Conservation (phyloP, 2,888 invertebrate species). For the Abrostola triplasia region DNA sequence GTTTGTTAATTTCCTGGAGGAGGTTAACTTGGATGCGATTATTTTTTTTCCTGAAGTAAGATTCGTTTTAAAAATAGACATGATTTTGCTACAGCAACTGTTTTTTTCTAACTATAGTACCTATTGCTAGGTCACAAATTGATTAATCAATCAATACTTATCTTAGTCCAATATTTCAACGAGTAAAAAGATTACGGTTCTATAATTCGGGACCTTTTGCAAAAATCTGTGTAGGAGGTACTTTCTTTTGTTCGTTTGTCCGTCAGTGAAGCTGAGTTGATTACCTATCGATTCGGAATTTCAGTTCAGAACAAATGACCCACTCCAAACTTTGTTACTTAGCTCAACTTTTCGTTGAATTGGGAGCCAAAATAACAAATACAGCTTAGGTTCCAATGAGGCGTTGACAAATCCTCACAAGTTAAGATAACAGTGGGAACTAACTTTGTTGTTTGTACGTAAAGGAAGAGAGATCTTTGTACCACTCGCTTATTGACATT, state of each 20-base stretch:
- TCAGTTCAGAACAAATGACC: constrained; percentile 13
- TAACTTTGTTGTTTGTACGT: constrained; percentile 16
- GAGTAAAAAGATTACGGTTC: constrained; percentile 1
- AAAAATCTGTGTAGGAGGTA: background rate
- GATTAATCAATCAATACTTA: too few species aligned
- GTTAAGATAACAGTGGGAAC: constrained; percentile 12
- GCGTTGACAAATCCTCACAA: constrained; percentile 24
- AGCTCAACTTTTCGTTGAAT: constrained; percentile 21
- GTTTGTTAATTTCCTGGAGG: too few species aligned
- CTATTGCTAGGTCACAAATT: too few species aligned
- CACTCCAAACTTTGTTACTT: constrained; percentile 26
- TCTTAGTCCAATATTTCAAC: background rate
- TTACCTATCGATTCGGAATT: constrained; percentile 20
- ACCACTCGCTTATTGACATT: constrained; percentile 30
- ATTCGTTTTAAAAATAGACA: too few species aligned
- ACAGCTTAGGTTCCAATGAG: constrained; percentile 20
- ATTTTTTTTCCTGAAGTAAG: too few species aligned
- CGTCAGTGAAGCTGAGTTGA: constrained; percentile 7
- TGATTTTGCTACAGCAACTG: too few species aligned
- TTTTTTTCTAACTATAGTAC: too few species aligned
- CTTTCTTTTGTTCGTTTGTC: constrained; percentile 7
- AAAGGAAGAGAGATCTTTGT: constrained; percentile 21
- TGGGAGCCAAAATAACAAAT: constrained; percentile 27
- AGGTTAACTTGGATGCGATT: too few species aligned
- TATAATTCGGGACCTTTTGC: background rate